These are phyloP conservation scores for Idris sp. DNA, from an alignment of 1,140 invertebrate species.

Conservation along the genomic window DNA sequence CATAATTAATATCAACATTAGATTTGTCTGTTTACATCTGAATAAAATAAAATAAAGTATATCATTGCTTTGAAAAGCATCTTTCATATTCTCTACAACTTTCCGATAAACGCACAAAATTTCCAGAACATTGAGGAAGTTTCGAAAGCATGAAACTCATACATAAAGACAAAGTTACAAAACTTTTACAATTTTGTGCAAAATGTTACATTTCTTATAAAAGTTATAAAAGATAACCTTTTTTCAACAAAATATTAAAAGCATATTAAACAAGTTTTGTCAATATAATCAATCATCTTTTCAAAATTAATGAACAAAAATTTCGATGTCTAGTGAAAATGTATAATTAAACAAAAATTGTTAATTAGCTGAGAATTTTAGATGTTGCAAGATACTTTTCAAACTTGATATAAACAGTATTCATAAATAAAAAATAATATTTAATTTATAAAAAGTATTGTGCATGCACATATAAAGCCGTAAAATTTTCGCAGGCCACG, in stretches of 20 bases:
- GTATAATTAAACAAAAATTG: too few species aligned
- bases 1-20: too few species aligned
- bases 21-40: constrained; percentile 37
- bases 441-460: too few species aligned
- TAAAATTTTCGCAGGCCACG: constrained; percentile 53
- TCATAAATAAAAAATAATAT: too few species aligned
- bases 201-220: constrained; percentile 46
- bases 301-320: constrained; percentile 1
- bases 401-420: too few species aligned
- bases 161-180: constrained; percentile 57
- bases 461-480: neutral
- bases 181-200: constrained; percentile 61
- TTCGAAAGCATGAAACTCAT: constrained; percentile 56
- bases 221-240: constrained; percentile 39
- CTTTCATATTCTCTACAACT: constrained; percentile 58
- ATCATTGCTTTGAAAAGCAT: constrained; percentile 32
- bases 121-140: constrained; percentile 58
- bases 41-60: constrained; percentile 16
- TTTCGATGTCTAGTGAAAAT: too few species aligned
- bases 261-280: constrained; percentile 33
- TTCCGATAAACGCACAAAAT: constrained; percentile 60
- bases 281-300: too few species aligned
- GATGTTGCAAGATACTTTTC: too few species aligned
- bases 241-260: constrained; percentile 44
- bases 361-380: too few species aligned